These are phyloP conservation scores for Rhingia campestris DNA, from an alignment of 2,888 invertebrate genomes.

Conservation along the genomic window DNA sequence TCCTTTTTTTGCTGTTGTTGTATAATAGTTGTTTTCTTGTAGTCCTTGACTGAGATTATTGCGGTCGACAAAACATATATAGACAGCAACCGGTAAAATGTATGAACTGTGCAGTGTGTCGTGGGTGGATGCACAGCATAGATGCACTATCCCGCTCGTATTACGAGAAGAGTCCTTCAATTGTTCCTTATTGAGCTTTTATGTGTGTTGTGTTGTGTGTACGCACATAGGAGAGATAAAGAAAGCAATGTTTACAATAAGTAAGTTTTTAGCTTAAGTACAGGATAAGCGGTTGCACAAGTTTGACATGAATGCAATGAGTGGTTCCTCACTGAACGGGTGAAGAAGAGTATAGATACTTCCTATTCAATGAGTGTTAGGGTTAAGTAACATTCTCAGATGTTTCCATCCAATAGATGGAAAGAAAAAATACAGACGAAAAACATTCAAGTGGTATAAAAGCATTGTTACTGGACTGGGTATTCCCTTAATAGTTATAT, in stretches of 20 bases:
- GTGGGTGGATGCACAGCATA: too few species aligned
- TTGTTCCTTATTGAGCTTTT: constrained; percentile 28
- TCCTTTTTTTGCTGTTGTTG: constrained; percentile 12
- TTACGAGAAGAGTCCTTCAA: constrained; percentile 17
- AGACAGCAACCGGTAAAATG: constrained; percentile 13
- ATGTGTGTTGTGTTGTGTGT: not conserved
- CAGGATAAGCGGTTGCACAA: constrained; percentile 38
- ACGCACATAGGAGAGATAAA: not conserved
- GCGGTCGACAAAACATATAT: constrained; percentile 11
- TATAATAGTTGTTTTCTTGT: constrained; percentile 1
- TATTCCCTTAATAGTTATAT: too few species aligned
- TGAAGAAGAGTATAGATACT: not conserved
- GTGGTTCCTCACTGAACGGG: not conserved
- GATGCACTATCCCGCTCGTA: constrained; percentile 3
- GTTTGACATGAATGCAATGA: constrained; percentile 30
- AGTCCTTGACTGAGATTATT: constrained; percentile 31
- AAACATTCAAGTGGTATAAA: too few species aligned
- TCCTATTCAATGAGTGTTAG: constrained; percentile 13
- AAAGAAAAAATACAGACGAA: too few species aligned
- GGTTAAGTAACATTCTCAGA: constrained; percentile 17
- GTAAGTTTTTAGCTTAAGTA: constrained; percentile 32
- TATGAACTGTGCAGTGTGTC: not conserved
- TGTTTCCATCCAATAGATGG: too few species aligned
- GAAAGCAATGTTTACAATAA: constrained; percentile 18
- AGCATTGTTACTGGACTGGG: too few species aligned